These are phyloP conservation scores for Hylaea fasciaria DNA, from an alignment of 2,888 invertebrate genomes.

Conservation along the genomic window DNA sequence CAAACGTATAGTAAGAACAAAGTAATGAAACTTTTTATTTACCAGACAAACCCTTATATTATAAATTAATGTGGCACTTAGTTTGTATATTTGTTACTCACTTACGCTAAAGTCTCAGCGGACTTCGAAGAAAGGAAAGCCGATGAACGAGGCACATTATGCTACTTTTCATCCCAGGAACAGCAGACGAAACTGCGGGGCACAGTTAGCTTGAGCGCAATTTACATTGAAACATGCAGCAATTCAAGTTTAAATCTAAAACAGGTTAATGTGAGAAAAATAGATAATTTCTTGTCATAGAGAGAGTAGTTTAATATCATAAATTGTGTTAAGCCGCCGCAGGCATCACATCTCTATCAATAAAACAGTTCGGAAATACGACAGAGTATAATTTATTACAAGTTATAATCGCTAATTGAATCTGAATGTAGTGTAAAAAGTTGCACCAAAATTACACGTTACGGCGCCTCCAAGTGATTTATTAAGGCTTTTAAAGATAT, in stretches of 20 bases:
- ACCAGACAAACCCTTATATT: too few species aligned
- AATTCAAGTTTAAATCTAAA: background rate
- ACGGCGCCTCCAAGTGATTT: background rate
- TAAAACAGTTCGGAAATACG: conserved; percentile 25
- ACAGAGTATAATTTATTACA: conserved; percentile 30
- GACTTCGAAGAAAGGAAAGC: too few species aligned
- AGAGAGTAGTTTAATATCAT: conserved; percentile 18
- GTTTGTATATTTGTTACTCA: too few species aligned
- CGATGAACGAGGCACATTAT: too few species aligned
- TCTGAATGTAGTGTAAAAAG: conserved; percentile 20
- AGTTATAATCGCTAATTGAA: conserved; percentile 35
- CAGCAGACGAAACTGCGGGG: too few species aligned
- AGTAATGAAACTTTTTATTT: too few species aligned
- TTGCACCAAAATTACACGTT: conserved; percentile 14
- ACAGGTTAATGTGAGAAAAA: background rate
- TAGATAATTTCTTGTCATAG: background rate
- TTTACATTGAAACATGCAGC: background rate
- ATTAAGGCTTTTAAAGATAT: background rate
- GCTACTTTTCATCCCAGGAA: too few species aligned
- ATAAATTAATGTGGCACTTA: too few species aligned
- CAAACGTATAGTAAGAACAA: too few species aligned
- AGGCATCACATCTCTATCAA: conserved; percentile 24
- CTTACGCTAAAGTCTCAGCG: too few species aligned
- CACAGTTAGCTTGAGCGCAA: too few species aligned
- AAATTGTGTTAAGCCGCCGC: conserved; percentile 14